phyloP scores from a whole-genome alignment of 2,888 invertebrate species.

The Amorpha juglandis region DNA sequence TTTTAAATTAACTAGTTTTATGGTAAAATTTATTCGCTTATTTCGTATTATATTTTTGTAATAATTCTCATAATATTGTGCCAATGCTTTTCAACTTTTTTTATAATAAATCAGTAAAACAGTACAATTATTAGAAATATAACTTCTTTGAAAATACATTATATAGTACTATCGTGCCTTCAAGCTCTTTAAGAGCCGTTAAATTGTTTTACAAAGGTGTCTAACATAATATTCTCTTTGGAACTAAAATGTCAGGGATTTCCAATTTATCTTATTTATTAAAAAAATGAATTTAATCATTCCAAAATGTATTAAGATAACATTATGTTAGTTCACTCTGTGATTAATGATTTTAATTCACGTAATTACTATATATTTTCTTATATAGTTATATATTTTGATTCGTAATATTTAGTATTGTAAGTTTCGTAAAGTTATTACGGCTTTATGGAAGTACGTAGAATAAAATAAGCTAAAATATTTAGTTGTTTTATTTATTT shows the following conservation, averaged over 20 bases:
- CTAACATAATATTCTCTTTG: conserved; percentile 48
- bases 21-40: conserved; percentile 33
- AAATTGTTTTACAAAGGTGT: conserved; percentile 50
- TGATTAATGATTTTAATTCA: conserved; percentile 69
- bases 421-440: conserved; percentile 70
- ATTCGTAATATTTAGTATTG: conserved; percentile 58
- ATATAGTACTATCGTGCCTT: conserved; percentile 57
- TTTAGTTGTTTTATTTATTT: conserved; percentile 22
- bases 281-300: conserved; percentile 59
- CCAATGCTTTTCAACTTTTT: conserved; percentile 48
- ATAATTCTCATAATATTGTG: conserved; percentile 47
- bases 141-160: conserved; percentile 50
- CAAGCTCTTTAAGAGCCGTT: conserved; percentile 53
- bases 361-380: conserved; percentile 55
- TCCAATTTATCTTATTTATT: conserved; percentile 56
- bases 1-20: conserved; percentile 33
- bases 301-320: conserved; percentile 63
- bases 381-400: conserved; percentile 46
- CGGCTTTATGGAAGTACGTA: conserved; percentile 75
- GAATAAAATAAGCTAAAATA: conserved; percentile 62
- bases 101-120: conserved; percentile 42
- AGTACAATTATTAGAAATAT: conserved; percentile 61
- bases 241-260: conserved; percentile 48
- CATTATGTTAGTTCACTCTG: conserved; percentile 68
- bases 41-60: conserved; percentile 33